Evolutionary conservation across 2,113 vertebrate species (phyloP), one percentile per base, ranked within the genome.

Genomic region (Stictonetta naevosa): DNA sequence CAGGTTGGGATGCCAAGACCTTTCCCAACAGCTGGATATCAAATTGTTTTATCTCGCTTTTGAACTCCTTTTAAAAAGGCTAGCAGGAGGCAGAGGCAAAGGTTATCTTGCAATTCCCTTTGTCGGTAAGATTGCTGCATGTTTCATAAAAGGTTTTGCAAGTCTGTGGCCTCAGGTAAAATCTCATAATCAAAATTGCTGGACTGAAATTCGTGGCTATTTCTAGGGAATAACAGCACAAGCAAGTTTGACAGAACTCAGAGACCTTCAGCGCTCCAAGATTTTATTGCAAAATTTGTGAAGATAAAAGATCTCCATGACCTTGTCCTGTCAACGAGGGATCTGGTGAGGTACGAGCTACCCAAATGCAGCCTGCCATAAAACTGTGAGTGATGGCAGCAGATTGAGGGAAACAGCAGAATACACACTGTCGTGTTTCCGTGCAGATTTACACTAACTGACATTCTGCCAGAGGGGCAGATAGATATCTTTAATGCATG

Each of bases 371-470:
- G 15, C 46, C 67, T 83, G n/a, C 53, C 38, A 33, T 46, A 55
- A 80, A 69, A 58, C 20, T 3, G 0, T 17, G 4, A 69, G 50
- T 33, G 46, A 59, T 33, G 34, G n/a, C 62, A 53, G 48, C 56
- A 26, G 50, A 16, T 31, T 50, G 8, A 58, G 75, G 48, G 71
- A 58, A 69, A 17, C 10, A 44, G 67, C 72, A 74, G 60, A 60
- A 55, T 33, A 36, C 26, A 25, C 8, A 7, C 18, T 44, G 48
- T 17, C 48, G 33, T 23, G 33, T 18, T 72, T 19, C 44, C 31
- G n/a, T 1, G 0, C 13, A 0, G 6, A 60, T 40, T 33, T 40
- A 14, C 52, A 19, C 38, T 25, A 40, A 46, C 44, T 55, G 22
- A 66, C 25, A 33, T 33, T 33, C 36, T 88, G 63, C 83, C 71